Evolutionary conservation across 1,140 invertebrate species (phyloP).

Genomic region (Pomacea maculata): DNA sequence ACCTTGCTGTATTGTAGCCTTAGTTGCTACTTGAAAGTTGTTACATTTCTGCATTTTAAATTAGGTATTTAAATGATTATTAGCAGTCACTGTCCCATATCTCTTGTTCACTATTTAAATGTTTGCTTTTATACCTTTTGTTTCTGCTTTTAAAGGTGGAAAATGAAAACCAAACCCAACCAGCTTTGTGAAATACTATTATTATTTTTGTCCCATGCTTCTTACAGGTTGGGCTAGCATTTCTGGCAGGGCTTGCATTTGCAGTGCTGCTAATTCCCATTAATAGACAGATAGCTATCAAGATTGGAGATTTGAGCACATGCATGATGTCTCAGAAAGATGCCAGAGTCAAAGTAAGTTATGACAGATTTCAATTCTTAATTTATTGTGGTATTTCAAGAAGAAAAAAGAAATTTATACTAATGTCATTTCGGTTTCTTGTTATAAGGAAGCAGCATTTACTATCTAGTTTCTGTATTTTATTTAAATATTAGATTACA

Average conservation of each 20-base stretch:
- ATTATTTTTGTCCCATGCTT: constrained; percentile 49
- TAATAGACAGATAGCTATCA: constrained; percentile 87
- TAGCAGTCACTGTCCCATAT: too few species aligned
- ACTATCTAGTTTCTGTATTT: too few species aligned
- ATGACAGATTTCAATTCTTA: not conserved
- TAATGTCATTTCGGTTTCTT: not conserved
- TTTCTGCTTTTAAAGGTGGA: not conserved
- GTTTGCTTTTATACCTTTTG: not conserved
- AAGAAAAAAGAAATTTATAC: not conserved
- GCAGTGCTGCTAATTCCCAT: constrained; percentile 90
- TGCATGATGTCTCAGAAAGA: constrained; percentile 94
- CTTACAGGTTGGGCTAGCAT: constrained; percentile 87
- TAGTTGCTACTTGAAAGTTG: too few species aligned
- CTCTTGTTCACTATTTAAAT: too few species aligned
- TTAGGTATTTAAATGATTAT: too few species aligned
- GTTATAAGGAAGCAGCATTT: too few species aligned
- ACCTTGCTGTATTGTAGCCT: too few species aligned
- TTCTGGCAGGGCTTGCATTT: constrained; percentile 88
- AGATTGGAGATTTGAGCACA: constrained; percentile 87
- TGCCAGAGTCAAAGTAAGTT: constrained; percentile 77
- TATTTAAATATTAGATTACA: too few species aligned
- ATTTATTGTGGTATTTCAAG: not conserved
- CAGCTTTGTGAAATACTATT: not conserved
- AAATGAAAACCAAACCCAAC: not conserved
- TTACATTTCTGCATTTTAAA: too few species aligned